A percentile compares a stretch with the other conserved stretches of the same genome.
Conservation (phyloP, 2,797 vertebrate genomes). For the Clarias fuscus region DNA sequence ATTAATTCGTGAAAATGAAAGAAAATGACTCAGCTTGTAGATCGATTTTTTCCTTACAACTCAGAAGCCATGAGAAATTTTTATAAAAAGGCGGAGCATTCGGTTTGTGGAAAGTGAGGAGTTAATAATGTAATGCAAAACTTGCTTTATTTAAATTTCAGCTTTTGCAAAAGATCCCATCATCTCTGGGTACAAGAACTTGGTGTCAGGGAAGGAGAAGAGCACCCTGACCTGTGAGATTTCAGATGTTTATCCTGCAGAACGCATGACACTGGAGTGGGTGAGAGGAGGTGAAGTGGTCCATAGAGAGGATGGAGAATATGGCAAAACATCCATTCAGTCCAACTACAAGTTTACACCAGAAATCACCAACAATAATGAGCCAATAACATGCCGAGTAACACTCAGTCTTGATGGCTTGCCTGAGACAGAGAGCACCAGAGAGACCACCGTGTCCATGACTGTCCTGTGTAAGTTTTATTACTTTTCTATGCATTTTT, state of each 20-base stretch:
- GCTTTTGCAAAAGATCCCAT: conserved; percentile 81
- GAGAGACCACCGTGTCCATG: conserved; percentile 58
- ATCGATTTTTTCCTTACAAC: too few relatives aligned
- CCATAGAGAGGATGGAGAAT: not conserved
- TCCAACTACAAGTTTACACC: conserved; percentile 58
- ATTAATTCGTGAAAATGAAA: too few relatives aligned
- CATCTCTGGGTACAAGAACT: conserved; percentile 66
- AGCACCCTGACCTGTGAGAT: conserved; percentile 73
- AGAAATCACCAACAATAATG: conserved; percentile 38
- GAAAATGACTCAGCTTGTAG: too few relatives aligned
- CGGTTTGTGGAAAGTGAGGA: too few relatives aligned
- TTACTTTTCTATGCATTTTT: not conserved
- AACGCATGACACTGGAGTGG: conserved; percentile 71
- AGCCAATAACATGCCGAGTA: conserved; percentile 66
- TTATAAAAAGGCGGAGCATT: too few relatives aligned
- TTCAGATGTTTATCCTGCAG: conserved; percentile 70
- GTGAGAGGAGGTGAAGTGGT: conserved; percentile 55
- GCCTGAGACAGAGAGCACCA: conserved; percentile 43
- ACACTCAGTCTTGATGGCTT: conserved; percentile 53
- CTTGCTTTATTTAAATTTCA: conserved; percentile 58
- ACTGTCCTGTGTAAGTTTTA: conserved; percentile 65
- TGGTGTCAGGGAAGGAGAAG: conserved; percentile 60
- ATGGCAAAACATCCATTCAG: not conserved
- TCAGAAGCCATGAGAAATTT: too few relatives aligned
- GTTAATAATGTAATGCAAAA: too few relatives aligned